Base-by-base conservation (phyloP, 2,797 vertebrate genomes). In the Acipenser transmontanus region DNA sequence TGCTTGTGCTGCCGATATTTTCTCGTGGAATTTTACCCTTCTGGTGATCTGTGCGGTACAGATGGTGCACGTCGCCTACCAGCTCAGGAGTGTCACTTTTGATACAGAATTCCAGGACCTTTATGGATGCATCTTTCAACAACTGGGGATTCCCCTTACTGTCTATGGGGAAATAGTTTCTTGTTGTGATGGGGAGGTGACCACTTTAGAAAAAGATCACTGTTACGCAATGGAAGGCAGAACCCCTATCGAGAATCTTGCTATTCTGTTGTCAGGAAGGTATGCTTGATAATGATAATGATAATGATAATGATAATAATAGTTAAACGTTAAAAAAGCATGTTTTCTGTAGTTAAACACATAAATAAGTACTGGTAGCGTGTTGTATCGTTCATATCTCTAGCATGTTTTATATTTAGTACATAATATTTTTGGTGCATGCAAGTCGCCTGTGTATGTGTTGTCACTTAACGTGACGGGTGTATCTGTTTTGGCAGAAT, bases 191-290 rank as follows among this genome's bases (percentile, higher is more conserved):
- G 88, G 87, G 57, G 87, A 91, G 64, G 85, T 96, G 70, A 85
- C 92, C 66, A 90, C 84, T 7, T 63, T 98, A 69, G 93, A 96
- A 73, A 88, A 91, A 74, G 93, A 95, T 10, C 93, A 94, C 72
- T 96, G 88, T 80, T 98, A 98, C 0, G 93, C 96, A 64, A 77
- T 97, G 63, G 95, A 98, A 78, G 96, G 95, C 8, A 98, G 96
- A 80, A 98, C 94, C 0, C 77, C 91, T 1, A 97, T 98, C 10
- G 97, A 98, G 66, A 98, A 96, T 81, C 88, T 99, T 70, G 96
- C 97, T 1, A 83, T 99, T 77, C 93, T 99, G 13, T 83, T 99
- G 56, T 91, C 89, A 1, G 97, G 97, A 84, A 97, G 95, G 96
- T 98, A 63, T 64, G 71, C 71, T 14, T 4, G 7, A 14, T 50